Evolutionary conservation across 2,797 vertebrate genomes (phyloP).

Genomic region (Hybognathus amarus): DNA sequence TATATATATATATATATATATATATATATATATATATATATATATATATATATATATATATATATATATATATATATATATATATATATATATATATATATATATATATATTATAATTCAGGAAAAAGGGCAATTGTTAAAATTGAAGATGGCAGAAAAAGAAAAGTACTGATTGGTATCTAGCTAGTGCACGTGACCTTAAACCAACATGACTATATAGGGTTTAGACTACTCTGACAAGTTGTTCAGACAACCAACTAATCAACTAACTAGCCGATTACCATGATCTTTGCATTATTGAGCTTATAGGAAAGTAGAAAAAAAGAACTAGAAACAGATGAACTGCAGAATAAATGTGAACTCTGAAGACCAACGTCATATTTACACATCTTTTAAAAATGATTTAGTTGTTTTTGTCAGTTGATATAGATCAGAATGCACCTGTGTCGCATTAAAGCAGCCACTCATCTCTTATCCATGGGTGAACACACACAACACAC

Average conservation of each 20-base stretch:
- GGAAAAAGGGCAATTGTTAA: neutral
- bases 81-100: too few relatives aligned
- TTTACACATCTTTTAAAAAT: neutral
- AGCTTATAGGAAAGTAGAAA: neutral
- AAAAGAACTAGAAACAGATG: neutral
- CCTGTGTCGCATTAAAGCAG: slow-evolving; percentile 45
- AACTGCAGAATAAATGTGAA: neutral
- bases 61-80: too few relatives aligned
- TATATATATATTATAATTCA: neutral
- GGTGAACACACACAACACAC: neutral
- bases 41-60: neutral
- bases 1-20: too few relatives aligned
- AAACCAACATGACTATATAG: neutral
- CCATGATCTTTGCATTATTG: neutral
- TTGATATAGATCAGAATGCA: slow-evolving; percentile 40
- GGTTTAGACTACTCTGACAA: neutral
- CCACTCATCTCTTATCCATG: neutral
- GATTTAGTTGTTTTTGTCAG: slow-evolving; percentile 17
- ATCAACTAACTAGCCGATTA: neutral
- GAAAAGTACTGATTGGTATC: neutral
- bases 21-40: too few relatives aligned
- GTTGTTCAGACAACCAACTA: neutral
- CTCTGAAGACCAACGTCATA: neutral
- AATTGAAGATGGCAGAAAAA: neutral
- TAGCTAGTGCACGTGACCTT: neutral